Percentiles rank a stretch among this genome's conserved stretches.
phyloP scores from a whole-genome alignment of 1,140 invertebrate species.

The Maconellicoccus hirsutus region DNA sequence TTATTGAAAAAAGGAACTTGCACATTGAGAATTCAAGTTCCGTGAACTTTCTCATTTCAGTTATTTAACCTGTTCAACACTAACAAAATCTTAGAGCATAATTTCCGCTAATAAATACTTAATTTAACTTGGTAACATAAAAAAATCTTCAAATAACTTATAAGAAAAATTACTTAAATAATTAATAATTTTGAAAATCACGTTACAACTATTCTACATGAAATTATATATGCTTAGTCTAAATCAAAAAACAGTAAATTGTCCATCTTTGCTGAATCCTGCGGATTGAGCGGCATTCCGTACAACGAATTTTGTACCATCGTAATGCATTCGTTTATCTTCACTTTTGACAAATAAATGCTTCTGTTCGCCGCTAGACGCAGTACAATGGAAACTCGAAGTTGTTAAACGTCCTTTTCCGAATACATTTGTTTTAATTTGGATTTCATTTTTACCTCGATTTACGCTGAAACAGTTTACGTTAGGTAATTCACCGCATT shows the following conservation, averaged over 20 bases:
- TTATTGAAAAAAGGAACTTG: neutral
- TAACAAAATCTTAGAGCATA: neutral
- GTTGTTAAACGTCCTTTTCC: conserved; percentile 66
- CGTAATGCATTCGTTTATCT: conserved; percentile 73
- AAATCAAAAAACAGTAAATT: neutral
- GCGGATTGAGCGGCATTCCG: conserved; percentile 76
- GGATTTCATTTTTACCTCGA: conserved; percentile 6
- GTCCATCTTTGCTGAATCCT: conserved; percentile 58
- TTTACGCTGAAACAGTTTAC: conserved; percentile 15
- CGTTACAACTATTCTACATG: neutral
- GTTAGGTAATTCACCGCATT: neutral
- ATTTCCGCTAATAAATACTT: neutral
- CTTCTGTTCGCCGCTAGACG: conserved; percentile 64
- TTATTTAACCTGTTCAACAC: neutral
- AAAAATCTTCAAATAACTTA: neutral
- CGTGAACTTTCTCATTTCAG: neutral
- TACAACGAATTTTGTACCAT: conserved; percentile 70
- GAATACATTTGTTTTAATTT: conserved; percentile 31
- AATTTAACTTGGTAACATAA: neutral
- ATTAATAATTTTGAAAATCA: neutral
- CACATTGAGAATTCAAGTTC: neutral
- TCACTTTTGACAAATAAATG: conserved; percentile 71
- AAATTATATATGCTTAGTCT: neutral
- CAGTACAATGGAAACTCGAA: conserved; percentile 69
- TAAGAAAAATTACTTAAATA: neutral